Percentiles rank a stretch among this genome's conserved stretches.
phyloP scores from a whole-genome alignment of 2,797 vertebrate genomes.

The Aeoliscus strigatus region DNA sequence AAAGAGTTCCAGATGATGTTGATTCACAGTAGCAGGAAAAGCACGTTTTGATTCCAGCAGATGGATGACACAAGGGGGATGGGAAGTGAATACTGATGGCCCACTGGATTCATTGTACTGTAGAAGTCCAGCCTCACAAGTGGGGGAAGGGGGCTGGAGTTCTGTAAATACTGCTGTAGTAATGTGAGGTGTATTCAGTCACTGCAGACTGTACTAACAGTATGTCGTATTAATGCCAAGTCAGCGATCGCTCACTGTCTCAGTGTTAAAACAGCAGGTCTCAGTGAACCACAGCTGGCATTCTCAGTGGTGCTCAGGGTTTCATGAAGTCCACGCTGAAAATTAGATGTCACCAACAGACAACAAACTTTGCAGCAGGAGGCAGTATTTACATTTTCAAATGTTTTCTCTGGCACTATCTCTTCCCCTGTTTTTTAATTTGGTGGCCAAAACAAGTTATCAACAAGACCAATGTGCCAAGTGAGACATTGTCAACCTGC shows the following conservation, averaged over 20 bases:
- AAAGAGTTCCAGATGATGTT: slow-evolving; percentile 9
- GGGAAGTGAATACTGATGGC: slow-evolving; percentile 2
- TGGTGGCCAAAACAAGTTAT: slow-evolving; percentile 45
- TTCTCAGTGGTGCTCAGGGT: background rate
- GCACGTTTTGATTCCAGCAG: background rate
- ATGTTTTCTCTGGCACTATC: too few species aligned
- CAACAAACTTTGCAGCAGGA: too few species aligned
- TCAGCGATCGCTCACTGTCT: too few species aligned
- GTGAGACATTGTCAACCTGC: slow-evolving; percentile 18
- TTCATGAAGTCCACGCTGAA: background rate
- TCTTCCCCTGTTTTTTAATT: slow-evolving; percentile 30
- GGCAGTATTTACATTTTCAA: too few species aligned
- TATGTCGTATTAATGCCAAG: too few species aligned
- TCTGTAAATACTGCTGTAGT: background rate
- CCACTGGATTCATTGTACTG: slow-evolving; percentile 1
- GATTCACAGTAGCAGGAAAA: background rate
- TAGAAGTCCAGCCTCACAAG: background rate
- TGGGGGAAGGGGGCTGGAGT: background rate
- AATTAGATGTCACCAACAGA: slow-evolving; percentile 2
- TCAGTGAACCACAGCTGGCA: slow-evolving; percentile 4
- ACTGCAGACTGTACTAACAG: background rate
- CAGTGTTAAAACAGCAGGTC: too few species aligned
- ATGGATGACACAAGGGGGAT: slow-evolving; percentile 9
- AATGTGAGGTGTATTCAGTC: background rate
- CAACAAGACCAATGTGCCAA: slow-evolving; percentile 36